Base-by-base conservation (phyloP, 2,888 invertebrate genomes). In the Dryobotodes eremita region DNA sequence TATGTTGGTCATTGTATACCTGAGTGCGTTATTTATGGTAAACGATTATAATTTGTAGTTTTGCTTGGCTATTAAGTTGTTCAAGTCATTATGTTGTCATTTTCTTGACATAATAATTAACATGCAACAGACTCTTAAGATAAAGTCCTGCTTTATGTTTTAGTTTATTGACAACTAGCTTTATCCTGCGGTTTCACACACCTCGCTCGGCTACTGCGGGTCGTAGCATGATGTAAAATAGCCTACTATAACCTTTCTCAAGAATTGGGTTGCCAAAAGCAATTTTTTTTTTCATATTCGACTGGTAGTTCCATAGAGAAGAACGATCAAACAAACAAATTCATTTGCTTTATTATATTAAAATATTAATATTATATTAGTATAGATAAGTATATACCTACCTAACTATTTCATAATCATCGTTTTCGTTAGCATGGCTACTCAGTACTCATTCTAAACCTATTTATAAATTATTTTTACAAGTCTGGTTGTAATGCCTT, bases 1-100 rank as follows among this genome's bases (percentile, higher is more conserved):
- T 77, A n/a, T 82, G 79, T 89, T 55, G 88, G 83, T 90, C 88
- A 88, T 88, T 88, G 82, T 73, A n/a, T 89, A 89, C 89, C 88
- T 90, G 88, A 57, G 65, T 11, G n/a, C 17, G 11, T 64, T 65
- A 59, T 68, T 77, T 75, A 57, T 36, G 42, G 53, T 42, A 46
- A 64, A 68, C 10, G 23, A 26, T 23, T 53, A 26, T 31, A n/a
- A 50, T 82, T 36, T 55, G 8, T 20, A 17, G 31, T 66, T 57
- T 82, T 23, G 17, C 15, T 48, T 42, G 17, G 36, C 55, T 26
- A 57, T 75, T 53, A 62, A 55, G 31, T 23, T 36, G 36, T 57
- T 57, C 17, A 57, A n/a, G 46, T 26, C 15, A 31, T n/a, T 15
- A 11, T 13, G 36, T 23, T 62, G 23, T 23, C 36, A 36, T 20